Conservation (phyloP, 64 coral and sea anemone species). For the Cladopsammia gracilis region DNA sequence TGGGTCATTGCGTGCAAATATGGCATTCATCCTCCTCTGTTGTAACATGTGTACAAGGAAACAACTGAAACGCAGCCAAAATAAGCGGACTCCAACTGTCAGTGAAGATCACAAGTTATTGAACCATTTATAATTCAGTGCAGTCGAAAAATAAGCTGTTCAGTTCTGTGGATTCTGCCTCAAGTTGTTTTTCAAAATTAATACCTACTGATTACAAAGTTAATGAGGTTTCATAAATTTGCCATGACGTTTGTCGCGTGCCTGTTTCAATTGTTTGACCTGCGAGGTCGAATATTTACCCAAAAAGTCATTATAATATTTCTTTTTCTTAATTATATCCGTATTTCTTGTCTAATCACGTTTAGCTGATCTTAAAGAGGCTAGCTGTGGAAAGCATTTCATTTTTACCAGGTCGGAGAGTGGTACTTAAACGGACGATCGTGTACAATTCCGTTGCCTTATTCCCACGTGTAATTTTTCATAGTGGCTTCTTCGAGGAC, state of each 20-base stretch:
- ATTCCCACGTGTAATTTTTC: too few species aligned
- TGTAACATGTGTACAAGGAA: background rate
- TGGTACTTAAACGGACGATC: too few species aligned
- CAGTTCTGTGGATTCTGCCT: background rate
- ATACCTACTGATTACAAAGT: background rate
- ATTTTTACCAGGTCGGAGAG: too few species aligned
- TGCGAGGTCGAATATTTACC: background rate
- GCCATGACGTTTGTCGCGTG: background rate
- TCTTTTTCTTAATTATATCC: background rate
- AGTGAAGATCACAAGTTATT: too few species aligned
- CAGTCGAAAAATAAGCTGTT: background rate
- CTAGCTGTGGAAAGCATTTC: background rate
- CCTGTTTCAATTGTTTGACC: background rate
- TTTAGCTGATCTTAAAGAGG: too few species aligned
- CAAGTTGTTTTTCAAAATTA: background rate
- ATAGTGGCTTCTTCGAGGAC: too few species aligned
- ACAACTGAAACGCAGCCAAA: background rate
- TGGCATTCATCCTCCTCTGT: background rate
- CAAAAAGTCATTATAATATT: background rate
- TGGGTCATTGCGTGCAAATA: constrained; percentile 3
- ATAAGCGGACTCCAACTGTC: too few species aligned
- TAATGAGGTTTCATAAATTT: constrained; percentile 9
- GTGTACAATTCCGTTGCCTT: too few species aligned
- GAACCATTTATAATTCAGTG: too few species aligned
- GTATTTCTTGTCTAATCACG: background rate